Evolutionary conservation across 2,888 invertebrate genomes (phyloP).

Genomic region (Habroteleia sp.): DNA sequence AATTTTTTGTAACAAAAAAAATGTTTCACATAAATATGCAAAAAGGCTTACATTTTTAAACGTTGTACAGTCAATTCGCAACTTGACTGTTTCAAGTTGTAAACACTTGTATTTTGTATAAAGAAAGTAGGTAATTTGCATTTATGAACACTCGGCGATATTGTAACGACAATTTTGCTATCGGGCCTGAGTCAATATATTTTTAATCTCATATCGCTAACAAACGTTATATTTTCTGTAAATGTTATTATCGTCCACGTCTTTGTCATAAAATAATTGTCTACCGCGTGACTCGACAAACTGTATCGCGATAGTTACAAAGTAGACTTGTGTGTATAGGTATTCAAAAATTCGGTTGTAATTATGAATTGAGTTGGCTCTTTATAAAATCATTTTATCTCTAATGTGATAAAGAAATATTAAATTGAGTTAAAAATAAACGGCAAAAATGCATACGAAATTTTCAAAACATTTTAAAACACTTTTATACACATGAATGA

Average conservation of each 20-base stretch:
- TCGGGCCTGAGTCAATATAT: conserved; percentile 33
- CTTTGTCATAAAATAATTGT: conserved; percentile 48
- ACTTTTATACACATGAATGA: no score
- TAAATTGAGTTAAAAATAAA: no score
- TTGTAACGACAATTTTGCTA: conserved; percentile 29
- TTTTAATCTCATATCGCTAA: conserved; percentile 40
- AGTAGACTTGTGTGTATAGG: conserved; percentile 5
- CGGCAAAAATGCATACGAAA: no score
- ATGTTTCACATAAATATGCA: no score
- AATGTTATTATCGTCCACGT: conserved; percentile 45
- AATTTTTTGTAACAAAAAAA: no score
- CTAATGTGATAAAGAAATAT: no score
- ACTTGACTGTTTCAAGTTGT: not conserved
- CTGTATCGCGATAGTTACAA: conserved; percentile 4
- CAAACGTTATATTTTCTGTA: conserved; percentile 48
- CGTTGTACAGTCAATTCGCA: not conserved
- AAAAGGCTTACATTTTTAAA: no score
- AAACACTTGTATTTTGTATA: conserved; percentile 8
- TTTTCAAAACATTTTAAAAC: no score
- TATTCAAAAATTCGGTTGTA: no score
- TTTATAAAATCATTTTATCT: no score
- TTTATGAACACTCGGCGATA: conserved; percentile 15
- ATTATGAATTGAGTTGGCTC: no score
- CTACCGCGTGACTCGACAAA: conserved; percentile 35
- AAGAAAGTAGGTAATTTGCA: conserved; percentile 42